Base-by-base conservation (phyloP, 2,113 vertebrate genomes). In the Xenus cinereus region DNA sequence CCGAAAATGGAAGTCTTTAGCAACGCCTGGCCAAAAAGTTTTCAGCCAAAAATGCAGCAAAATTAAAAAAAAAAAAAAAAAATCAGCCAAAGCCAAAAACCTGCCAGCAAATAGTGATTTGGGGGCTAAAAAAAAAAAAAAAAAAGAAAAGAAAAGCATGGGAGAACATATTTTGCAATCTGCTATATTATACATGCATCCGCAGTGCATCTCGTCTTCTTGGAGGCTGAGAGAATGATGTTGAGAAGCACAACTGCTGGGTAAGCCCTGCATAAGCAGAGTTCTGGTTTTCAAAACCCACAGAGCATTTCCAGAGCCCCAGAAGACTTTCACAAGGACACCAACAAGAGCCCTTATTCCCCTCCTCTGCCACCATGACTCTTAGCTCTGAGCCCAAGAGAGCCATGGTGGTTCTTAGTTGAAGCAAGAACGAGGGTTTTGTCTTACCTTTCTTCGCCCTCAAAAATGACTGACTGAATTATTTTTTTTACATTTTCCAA, bases 341-440 rank as follows among this genome's bases (percentile, higher is more conserved):
- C 26, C 27, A 28, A 3, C 27, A 59, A 24, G 12, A 72, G 5
- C 10, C 9, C 12, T 17, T 51, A 59, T 72, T 71, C 16, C 4
- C 24, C 4, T 24, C 21, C 45, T 73, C 0, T 0, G 48, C 26
- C 35, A 72, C 33, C 0, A 0, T 1, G 2, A 43, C 4, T 10
- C 39, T 3, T 3, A 57, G 35, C 2, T 24, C 39, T 10, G 50
- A 92, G 64, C 13, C 46, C 20, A 27, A 16, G 17, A 13, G 6
- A 37, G 32, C 7, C 22, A 3, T 0, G 0, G 32, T 0, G 9
- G 22, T 9, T 48, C 69, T 80, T 9, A n/a, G 32, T 33, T 27
- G 19, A 24, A 60, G 7, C 18, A 90, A 75, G 37, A 60, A 7
- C 1, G 4, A 66, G 13, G n/a, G 39, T 13, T 28, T 76, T 39